Evolutionary conservation across 2,888 invertebrate genomes (phyloP), one percentile per base, ranked within the genome.

Genomic region (Dromius quadrimaculatus): DNA sequence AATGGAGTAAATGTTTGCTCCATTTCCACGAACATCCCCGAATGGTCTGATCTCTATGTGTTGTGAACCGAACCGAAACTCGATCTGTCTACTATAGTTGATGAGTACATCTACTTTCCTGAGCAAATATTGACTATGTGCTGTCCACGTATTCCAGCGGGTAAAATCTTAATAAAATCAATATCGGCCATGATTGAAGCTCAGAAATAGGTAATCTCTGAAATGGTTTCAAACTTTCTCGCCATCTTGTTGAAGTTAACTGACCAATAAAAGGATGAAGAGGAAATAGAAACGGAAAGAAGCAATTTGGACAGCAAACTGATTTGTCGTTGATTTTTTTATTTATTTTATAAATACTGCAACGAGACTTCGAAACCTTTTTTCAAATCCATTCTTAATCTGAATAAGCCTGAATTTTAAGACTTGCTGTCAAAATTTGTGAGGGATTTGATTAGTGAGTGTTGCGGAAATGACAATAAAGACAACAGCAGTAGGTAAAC

Each of bases 101-200:
- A 81, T 81, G 81, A 81, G 81, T 82, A 85, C 87, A 87, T 87
- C 87, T 87, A 87, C 87, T 87, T 86, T 86, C 87, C 85, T 85
- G 85, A 83, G 86, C 87, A 86, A 87, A 88, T 87, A 88, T 88
- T 88, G 85, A 86, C 83, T 81, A 84, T 82, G 79, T 80, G 84
- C 83, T 79, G 79, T 79, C 80, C 80, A 79, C 78, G 79, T 79
- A 79, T 76, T 78, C 64, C 19, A 75, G 77, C 77, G 79, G 79
- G 78, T 70, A 70, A 79, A 79, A 79, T 80, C 78, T 79, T 78
- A 79, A 79, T 79, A 79, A 79, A 78, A 80, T 80, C 79, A 79
- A 79, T 79, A 79, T 73, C 76, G 75, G 76, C 76, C 76, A 77
- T 76, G 75, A 76, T 77, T 76, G 75, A 73, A 75, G 75, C 75